These are phyloP conservation scores for Hippotragus niger DNA, from an alignment of 2,113 vertebrate genomes.

Conservation along the genomic window DNA sequence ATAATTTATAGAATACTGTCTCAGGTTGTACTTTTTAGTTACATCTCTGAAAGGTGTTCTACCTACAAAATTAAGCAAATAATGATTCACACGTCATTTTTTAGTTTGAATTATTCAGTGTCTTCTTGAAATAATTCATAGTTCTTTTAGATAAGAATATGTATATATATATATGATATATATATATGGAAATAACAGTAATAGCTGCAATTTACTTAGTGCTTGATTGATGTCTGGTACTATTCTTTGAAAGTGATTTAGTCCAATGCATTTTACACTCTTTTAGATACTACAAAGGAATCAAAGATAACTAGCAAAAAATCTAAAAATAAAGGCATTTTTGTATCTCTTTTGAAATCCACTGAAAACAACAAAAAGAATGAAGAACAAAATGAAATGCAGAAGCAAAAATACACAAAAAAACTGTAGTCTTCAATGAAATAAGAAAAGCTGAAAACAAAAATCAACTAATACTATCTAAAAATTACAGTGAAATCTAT, in stretches of 20 bases:
- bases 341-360: neutral
- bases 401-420: neutral
- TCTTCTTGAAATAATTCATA: neutral
- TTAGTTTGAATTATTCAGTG: neutral
- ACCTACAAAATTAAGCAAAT: neutral
- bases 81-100: neutral
- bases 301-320: neutral
- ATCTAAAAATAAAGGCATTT: neutral
- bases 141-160: neutral
- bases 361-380: neutral
- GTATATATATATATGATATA: neutral
- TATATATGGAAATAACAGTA: neutral
- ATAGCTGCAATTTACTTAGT: neutral
- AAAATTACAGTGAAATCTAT: neutral
- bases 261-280: neutral
- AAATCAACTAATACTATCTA: neutral
- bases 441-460: neutral
- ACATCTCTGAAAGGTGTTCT: neutral
- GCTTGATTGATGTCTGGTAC: neutral
- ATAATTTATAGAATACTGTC: neutral
- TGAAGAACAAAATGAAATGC: neutral
- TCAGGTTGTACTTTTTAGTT: neutral
- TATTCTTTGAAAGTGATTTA: neutral
- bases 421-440: neutral
- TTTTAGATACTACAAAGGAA: neutral